Evolutionary conservation across 2,113 vertebrate species (phyloP).

Genomic region (Muntiacus reevesi): DNA sequence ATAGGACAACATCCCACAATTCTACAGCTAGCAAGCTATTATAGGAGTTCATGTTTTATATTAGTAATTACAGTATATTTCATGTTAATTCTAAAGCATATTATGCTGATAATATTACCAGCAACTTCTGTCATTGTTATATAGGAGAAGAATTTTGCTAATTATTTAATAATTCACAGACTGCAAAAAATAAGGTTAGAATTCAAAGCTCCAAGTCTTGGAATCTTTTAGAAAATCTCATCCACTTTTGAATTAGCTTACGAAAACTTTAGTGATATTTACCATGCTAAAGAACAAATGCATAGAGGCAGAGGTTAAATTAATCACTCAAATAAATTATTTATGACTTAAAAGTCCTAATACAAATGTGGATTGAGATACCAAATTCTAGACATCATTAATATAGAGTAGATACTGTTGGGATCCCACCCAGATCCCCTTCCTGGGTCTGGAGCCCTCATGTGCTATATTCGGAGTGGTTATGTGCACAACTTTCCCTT

Average conservation of each 20-base stretch:
- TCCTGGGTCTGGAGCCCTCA: not conserved
- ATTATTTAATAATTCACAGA: constrained; percentile 34
- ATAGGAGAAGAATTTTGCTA: constrained; percentile 21
- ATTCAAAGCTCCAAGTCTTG: not conserved
- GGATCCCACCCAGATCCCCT: not conserved
- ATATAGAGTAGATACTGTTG: not conserved
- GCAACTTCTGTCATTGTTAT: not conserved
- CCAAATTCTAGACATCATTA: not conserved
- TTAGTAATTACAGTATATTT: not conserved
- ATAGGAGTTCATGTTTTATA: constrained; percentile 14
- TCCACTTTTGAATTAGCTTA: not conserved
- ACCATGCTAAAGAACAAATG: not conserved
- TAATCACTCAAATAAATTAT: not conserved
- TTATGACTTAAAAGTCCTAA: not conserved
- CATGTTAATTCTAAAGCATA: not conserved
- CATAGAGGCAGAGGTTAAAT: not conserved
- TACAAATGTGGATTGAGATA: constrained; percentile 1
- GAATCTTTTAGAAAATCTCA: not conserved
- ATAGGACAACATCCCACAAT: not conserved
- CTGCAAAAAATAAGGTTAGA: not conserved
- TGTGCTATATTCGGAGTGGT: not conserved
- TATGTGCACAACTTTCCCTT: not conserved
- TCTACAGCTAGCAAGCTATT: not conserved
- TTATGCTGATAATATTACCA: not conserved
- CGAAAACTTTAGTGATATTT: not conserved